Percentiles rank a stretch among this genome's conserved stretches.
These are phyloP conservation scores for Cremastobaeus sp. DNA, from an alignment of 2,888 invertebrate genomes.

Conservation along the genomic window DNA sequence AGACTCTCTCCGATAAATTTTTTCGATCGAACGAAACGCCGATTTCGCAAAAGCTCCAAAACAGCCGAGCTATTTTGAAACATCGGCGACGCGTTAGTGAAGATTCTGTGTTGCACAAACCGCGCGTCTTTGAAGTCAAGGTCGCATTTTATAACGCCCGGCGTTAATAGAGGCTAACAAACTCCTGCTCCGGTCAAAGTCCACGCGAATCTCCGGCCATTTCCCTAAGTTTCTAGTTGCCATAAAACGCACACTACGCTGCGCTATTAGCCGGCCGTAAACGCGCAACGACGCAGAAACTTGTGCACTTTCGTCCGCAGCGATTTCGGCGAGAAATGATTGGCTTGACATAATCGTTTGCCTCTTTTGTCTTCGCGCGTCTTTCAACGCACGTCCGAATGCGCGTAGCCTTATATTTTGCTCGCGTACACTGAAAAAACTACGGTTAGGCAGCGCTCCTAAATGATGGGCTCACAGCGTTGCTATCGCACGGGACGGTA, in stretches of 20 bases:
- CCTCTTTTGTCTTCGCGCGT: slow-evolving; percentile 43
- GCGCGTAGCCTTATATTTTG: too few relatives aligned
- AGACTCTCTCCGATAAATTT: too few relatives aligned
- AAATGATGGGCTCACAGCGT: too few relatives aligned
- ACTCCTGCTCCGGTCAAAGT: background rate
- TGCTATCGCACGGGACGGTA: too few relatives aligned
- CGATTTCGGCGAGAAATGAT: slow-evolving; percentile 43
- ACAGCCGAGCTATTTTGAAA: background rate
- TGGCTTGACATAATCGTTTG: slow-evolving; percentile 35
- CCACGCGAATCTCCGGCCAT: background rate
- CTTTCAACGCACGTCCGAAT: slow-evolving; percentile 15
- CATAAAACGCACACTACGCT: background rate
- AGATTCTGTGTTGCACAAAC: background rate
- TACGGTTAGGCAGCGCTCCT: too few relatives aligned
- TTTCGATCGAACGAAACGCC: too few relatives aligned
- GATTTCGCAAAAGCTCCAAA: background rate
- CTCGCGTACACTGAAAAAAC: too few relatives aligned
- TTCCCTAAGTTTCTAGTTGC: background rate
- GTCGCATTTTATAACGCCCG: slow-evolving; percentile 24
- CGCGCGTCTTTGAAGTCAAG: slow-evolving; percentile 33
- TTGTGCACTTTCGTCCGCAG: slow-evolving; percentile 27
- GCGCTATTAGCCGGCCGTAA: too few relatives aligned
- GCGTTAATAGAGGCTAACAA: slow-evolving; percentile 15
- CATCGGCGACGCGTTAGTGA: background rate
- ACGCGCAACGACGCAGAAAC: background rate